phyloP scores from a whole-genome alignment of 1,140 invertebrate genomes.

The Drosophila melanica region DNA sequence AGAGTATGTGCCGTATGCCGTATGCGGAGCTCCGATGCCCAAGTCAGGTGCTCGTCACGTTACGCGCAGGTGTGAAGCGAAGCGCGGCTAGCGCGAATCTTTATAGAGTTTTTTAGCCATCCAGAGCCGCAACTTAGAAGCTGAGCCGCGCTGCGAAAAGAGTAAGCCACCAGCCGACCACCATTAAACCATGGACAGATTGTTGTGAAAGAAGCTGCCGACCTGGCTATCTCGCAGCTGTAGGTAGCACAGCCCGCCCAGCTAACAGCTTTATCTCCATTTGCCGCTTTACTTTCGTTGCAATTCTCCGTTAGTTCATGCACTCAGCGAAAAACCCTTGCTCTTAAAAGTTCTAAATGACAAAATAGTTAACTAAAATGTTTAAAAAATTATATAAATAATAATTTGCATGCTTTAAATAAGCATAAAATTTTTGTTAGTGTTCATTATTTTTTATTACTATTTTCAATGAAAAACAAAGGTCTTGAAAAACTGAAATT shows the following conservation, averaged over 20 bases:
- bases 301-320: constrained; percentile 48
- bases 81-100: constrained; percentile 70
- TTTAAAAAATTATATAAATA: no score
- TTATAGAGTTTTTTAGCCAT: constrained; percentile 69
- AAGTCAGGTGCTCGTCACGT: constrained; percentile 55
- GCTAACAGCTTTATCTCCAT: constrained; percentile 47
- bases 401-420: no score
- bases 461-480: no score
- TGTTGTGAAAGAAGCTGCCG: constrained; percentile 39
- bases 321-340: not conserved
- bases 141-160: constrained; percentile 16
- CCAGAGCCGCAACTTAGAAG: constrained; percentile 10
- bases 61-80: constrained; percentile 74
- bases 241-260: not conserved
- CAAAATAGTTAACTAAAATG: no score
- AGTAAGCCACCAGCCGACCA: constrained; percentile 1
- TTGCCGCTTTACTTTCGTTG: constrained; percentile 72
- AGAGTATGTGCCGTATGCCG: not conserved
- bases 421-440: not conserved
- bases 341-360: not conserved
- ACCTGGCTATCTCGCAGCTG: not conserved
- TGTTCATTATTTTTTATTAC: no score
- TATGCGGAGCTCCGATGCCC: not conserved
- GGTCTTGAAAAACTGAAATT: no score
- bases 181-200: constrained; percentile 14